Evolutionary conservation across 2,888 invertebrate species (phyloP).

Genomic region (Microctonus brassicae): DNA sequence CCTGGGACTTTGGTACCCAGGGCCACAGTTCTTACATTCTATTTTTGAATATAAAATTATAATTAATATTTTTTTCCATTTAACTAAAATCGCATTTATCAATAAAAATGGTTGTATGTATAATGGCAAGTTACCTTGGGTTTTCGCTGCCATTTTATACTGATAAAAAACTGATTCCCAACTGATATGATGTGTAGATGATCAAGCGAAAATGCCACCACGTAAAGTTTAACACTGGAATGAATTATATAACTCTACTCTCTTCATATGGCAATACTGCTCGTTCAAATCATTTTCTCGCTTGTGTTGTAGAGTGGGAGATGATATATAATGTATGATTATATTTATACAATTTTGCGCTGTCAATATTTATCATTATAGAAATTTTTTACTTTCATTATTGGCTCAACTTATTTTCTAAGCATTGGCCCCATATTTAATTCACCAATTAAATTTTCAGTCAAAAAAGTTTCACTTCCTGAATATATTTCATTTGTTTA

Average conservation of each 20-base stretch:
- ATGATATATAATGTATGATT: background rate
- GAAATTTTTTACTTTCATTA: background rate
- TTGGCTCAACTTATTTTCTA: too few species aligned
- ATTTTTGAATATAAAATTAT: background rate
- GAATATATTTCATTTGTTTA: too few species aligned
- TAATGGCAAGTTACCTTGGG: background rate
- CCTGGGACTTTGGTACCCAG: constrained; percentile 83
- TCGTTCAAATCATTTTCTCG: background rate
- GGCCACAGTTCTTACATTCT: constrained; percentile 70
- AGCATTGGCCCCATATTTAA: background rate
- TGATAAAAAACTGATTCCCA: too few species aligned
- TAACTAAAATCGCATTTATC: background rate
- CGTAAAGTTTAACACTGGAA: background rate
- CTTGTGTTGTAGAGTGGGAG: background rate
- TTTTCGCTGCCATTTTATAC: background rate
- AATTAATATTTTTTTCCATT: background rate
- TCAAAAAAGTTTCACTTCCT: background rate
- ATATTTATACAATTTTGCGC: background rate
- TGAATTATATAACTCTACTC: background rate
- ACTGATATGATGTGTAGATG: background rate
- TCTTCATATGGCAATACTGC: background rate
- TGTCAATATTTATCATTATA: background rate
- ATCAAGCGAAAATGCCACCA: background rate
- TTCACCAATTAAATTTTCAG: background rate
- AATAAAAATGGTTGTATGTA: constrained; percentile 28